Evolutionary conservation across 35 echinoderm and acorn worm species (phyloP).

Genomic region (Anneissia japonica): DNA sequence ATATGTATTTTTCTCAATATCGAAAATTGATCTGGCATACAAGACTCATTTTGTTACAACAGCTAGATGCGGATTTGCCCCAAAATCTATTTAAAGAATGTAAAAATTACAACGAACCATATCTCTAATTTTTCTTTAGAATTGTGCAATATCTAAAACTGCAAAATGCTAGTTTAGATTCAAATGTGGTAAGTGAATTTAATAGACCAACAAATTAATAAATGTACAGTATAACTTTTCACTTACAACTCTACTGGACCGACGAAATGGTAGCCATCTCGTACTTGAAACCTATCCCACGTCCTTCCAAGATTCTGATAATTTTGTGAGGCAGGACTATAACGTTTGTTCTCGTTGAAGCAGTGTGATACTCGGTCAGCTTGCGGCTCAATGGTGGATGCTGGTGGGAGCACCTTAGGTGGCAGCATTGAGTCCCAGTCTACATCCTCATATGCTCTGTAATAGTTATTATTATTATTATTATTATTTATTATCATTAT

Average conservation of each 20-base stretch:
- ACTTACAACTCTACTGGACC: slow-evolving; percentile 95
- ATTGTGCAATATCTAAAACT: no score
- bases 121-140: no score
- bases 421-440: slow-evolving; percentile 83
- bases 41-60: no score
- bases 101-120: no score
- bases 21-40: no score
- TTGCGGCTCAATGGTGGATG: slow-evolving; percentile 66
- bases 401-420: slow-evolving; percentile 73
- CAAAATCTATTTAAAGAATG: no score
- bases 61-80: no score
- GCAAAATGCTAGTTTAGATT: no score
- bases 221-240: no score
- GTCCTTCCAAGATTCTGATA: slow-evolving; percentile 85
- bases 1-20: no score
- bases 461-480: background rate
- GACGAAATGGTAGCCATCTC: slow-evolving; percentile 64
- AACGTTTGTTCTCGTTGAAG: slow-evolving; percentile 71
- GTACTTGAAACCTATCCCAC: slow-evolving; percentile 76
- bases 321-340: slow-evolving; percentile 41
- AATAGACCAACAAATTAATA: no score
- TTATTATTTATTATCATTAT: background rate
- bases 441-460: slow-evolving; percentile 72
- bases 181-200: no score
- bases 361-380: slow-evolving; percentile 71